These are phyloP conservation scores for Stigmatopora argus DNA, from an alignment of 2,113 vertebrate species.

Conservation along the genomic window DNA sequence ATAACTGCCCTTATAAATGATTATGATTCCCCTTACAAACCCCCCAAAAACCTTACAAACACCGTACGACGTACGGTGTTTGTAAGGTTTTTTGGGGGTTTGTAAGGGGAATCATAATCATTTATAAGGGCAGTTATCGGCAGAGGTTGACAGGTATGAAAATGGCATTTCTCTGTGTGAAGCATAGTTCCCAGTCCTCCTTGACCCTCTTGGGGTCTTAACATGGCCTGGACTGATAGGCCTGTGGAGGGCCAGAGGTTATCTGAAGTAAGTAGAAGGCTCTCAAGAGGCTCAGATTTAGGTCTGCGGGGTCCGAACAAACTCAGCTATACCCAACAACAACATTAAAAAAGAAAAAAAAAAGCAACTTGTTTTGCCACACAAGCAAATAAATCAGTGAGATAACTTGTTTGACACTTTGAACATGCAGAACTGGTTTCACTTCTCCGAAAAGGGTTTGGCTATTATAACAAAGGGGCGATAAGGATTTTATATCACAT, in stretches of 20 bases:
- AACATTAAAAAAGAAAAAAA: background rate
- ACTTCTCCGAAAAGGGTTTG: conserved; percentile 16
- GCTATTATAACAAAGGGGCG: conserved; percentile 18
- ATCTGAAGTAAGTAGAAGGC: conserved; percentile 54
- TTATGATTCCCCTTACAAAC: too few relatives aligned
- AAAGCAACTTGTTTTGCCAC: conserved; percentile 1
- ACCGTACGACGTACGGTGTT: too few relatives aligned
- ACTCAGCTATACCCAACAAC: background rate
- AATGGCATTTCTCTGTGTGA: background rate
- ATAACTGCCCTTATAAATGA: too few relatives aligned
- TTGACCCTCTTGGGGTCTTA: conserved; percentile 42
- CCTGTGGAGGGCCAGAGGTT: conserved; percentile 35
- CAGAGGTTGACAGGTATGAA: too few relatives aligned
- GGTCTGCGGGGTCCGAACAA: conserved; percentile 44
- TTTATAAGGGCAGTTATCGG: too few relatives aligned
- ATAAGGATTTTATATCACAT: conserved; percentile 23
- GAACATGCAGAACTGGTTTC: conserved; percentile 11
- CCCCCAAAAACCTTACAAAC: too few relatives aligned
- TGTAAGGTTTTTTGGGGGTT: too few relatives aligned
- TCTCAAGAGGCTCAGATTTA: conserved; percentile 38
- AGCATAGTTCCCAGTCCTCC: conserved; percentile 25
- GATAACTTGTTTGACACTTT: conserved; percentile 24
- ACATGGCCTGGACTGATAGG: conserved; percentile 40
- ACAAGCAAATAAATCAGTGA: conserved; percentile 11
- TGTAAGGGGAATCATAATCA: too few relatives aligned